Evolutionary conservation across 1,140 invertebrate species (phyloP).

Genomic region (Leptinotarsa lineolata): DNA sequence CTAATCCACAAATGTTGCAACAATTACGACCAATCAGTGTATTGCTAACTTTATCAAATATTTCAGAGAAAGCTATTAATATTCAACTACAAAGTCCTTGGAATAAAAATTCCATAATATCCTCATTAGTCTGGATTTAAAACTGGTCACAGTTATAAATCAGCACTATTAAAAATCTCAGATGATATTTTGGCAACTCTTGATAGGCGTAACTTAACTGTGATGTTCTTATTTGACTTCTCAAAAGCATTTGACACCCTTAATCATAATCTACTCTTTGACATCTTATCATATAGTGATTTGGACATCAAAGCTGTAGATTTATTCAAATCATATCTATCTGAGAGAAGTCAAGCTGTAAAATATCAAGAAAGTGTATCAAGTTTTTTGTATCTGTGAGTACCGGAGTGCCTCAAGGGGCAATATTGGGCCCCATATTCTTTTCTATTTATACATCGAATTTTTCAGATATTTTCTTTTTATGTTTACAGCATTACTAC

Average conservation of each 20-base stretch:
- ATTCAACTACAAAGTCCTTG: slow-evolving; percentile 1
- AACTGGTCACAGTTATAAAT: too few relatives aligned
- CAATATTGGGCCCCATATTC: slow-evolving; percentile 11
- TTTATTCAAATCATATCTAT: slow-evolving; percentile 17
- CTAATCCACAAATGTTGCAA: too few relatives aligned
- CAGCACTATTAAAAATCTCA: too few relatives aligned
- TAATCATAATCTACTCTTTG: slow-evolving; percentile 13
- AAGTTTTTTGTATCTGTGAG: slow-evolving; percentile 10
- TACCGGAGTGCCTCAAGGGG: slow-evolving; percentile 9
- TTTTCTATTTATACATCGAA: slow-evolving; percentile 12
- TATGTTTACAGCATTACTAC: too few relatives aligned
- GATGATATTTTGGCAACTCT: too few relatives aligned
- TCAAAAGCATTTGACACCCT: too few relatives aligned
- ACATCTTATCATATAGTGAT: slow-evolving; percentile 1
- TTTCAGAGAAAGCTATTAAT: too few relatives aligned
- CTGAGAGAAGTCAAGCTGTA: background rate
- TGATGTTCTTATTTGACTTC: background rate
- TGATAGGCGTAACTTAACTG: background rate
- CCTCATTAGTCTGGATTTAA: slow-evolving; percentile 8
- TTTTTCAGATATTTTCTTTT: slow-evolving; percentile 15
- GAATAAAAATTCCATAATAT: slow-evolving; percentile 9
- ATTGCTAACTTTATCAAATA: too few relatives aligned
- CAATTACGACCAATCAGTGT: too few relatives aligned
- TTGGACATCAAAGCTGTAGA: slow-evolving; percentile 12
- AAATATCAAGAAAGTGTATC: slow-evolving; percentile 12